phyloP scores from a whole-genome alignment of 1,140 invertebrate species.

The Trichonephila inaurata region DNA sequence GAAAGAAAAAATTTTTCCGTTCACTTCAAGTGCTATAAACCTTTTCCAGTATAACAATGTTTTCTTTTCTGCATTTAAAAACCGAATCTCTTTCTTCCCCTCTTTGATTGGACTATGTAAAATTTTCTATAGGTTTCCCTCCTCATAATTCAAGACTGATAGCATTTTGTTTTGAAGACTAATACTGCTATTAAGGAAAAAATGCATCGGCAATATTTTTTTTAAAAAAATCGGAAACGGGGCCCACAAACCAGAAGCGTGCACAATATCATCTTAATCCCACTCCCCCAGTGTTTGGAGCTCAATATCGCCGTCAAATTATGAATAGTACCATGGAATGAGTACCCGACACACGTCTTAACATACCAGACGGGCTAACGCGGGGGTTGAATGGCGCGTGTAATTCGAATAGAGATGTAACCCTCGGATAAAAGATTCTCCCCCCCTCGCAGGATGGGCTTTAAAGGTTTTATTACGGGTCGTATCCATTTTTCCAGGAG shows the following conservation, averaged over 20 bases:
- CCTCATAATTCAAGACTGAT: no score
- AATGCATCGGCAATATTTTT: no score
- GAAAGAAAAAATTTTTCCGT: no score
- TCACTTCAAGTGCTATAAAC: no score
- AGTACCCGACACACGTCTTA: conserved; percentile 48
- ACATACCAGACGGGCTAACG: conserved; percentile 17
- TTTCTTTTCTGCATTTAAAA: no score
- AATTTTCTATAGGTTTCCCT: no score
- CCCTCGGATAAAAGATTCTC: conserved; percentile 24
- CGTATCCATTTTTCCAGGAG: conserved; percentile 65
- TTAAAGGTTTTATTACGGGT: conserved; percentile 67
- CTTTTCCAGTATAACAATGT: no score
- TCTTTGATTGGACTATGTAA: no score
- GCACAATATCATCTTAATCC: not conserved
- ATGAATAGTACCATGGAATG: not conserved
- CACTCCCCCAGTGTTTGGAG: not conserved
- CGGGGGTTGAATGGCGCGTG: conserved; percentile 48
- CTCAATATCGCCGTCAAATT: conserved; percentile 1
- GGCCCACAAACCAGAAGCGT: not conserved
- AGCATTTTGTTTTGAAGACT: no score
- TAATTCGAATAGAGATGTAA: conserved; percentile 52
- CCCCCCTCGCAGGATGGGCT: conserved; percentile 32
- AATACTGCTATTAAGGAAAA: no score
- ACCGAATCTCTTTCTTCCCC: no score
- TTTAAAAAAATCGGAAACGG: not conserved